Base-by-base conservation (phyloP, 2,797 vertebrate species). In the Scarus forsteni region DNA sequence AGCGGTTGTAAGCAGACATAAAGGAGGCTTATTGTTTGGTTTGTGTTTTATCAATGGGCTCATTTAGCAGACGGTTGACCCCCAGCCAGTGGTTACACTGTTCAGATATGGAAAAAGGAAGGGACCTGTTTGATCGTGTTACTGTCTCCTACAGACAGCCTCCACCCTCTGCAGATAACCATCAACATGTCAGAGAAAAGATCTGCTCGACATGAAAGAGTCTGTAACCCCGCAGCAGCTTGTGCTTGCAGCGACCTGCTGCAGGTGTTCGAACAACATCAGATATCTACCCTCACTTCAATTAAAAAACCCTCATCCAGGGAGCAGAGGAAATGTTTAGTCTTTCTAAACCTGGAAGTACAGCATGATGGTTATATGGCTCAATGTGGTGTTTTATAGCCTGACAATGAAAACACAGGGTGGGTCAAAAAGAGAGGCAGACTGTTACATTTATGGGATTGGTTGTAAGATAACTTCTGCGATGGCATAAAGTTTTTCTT, bases 201-300 rank as follows among this genome's bases (percentile, higher is more conserved):
- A 65, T 38, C 55, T 13, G 56, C 70, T 53, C 58, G 42, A 70
- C 75, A 85, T 83, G 70, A 88, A 83, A 83, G 68, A 54, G 46
- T 50, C 18, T 44, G 16, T 16, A 3, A 45, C 56, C 53, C 60
- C 9, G 19, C 68, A 56, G 77, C 48, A 8, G 38, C 58, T 44
- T 44, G 66, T 70, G 51, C 44, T 61, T 50, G 39, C 59, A 62
- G 18, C 45, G 79, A 58, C 40, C 64, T 64, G 72, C 63, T 50
- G 59, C 66, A 77, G 69, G 69, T 77, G 78, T 80, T 52, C 45
- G 35, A 34, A 56, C 50, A 19, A 12, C 38, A 10, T 51, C 48
- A 55, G 48, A 38, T 11, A 18, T 19, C 44, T 34, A 7, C 43
- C 19, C 2, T 43, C 38, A 53, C 43, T 27, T 11, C 3, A n/a